Conservation (phyloP, 2,797 vertebrate genomes). For the Sebastes dallii region DNA sequence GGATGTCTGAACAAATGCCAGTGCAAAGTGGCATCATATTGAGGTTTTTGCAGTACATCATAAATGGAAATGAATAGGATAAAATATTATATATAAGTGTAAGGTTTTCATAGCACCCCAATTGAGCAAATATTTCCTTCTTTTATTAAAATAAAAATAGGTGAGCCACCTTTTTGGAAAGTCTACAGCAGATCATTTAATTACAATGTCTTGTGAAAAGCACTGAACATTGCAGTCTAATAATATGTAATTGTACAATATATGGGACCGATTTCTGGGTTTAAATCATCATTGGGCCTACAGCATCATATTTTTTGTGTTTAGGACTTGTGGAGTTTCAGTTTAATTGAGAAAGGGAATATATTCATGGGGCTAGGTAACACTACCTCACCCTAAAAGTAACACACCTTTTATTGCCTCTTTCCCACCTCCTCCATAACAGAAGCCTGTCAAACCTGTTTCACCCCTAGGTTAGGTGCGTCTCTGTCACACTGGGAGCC, state of each 20-base stretch:
- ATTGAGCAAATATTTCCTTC: neutral
- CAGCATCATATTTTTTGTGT: neutral
- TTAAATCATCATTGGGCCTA: neutral
- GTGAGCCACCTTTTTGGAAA: neutral
- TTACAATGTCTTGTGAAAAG: neutral
- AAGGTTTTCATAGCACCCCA: neutral
- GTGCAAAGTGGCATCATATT: neutral
- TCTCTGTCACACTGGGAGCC: constrained; percentile 48
- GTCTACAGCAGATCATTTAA: neutral
- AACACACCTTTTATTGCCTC: constrained; percentile 11
- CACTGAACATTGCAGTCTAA: neutral
- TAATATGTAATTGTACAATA: neutral
- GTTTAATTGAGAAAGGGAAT: neutral
- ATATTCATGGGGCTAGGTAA: constrained; percentile 1
- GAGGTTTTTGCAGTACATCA: neutral
- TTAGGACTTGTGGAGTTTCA: neutral
- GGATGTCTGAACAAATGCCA: neutral
- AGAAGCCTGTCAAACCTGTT: constrained; percentile 81
- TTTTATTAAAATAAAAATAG: neutral
- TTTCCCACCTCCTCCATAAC: constrained; percentile 34
- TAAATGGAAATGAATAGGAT: neutral
- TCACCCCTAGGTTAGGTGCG: constrained; percentile 55
- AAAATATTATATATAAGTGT: neutral
- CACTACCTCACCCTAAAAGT: constrained; percentile 9
- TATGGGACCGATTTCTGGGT: neutral